These are phyloP conservation scores for Octonoba sinensis DNA, from an alignment of 2,888 invertebrate genomes.

Conservation along the genomic window DNA sequence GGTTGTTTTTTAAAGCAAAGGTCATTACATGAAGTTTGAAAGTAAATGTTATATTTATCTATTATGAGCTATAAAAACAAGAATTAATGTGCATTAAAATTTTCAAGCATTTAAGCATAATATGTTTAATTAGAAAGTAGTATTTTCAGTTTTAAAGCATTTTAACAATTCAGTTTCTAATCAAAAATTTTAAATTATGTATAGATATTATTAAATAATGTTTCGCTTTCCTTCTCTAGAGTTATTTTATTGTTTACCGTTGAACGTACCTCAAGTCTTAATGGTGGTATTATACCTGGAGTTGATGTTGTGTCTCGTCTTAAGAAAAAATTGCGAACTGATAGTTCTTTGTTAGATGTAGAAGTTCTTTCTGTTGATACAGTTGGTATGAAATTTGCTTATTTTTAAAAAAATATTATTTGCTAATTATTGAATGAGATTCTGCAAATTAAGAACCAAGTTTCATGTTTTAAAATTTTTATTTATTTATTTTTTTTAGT, in stretches of 20 bases:
- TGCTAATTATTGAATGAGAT: neutral
- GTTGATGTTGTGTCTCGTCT: conserved; percentile 79
- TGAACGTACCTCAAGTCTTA: conserved; percentile 67
- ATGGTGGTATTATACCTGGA: conserved; percentile 73
- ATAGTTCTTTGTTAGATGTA: conserved; percentile 80
- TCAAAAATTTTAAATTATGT: no score
- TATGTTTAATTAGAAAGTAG: no score
- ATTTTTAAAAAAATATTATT: neutral
- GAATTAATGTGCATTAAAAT: no score
- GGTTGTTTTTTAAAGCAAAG: no score
- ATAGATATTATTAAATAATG: neutral
- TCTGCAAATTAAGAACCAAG: neutral
- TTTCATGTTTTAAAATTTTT: neutral
- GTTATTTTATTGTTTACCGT: conserved; percentile 68
- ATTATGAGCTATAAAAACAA: no score
- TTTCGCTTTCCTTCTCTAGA: conserved; percentile 49
- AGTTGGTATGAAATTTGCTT: conserved; percentile 71
- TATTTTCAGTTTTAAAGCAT: no score
- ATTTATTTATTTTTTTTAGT: conserved; percentile 72
- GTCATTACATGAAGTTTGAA: no score
- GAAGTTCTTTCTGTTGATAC: conserved; percentile 86
- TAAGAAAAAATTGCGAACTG: conserved; percentile 79
- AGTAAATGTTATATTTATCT: no score
- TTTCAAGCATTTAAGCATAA: no score
- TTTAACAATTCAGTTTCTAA: no score